Percentiles rank a stretch among this genome's conserved stretches.
phyloP scores from a whole-genome alignment of 2,797 vertebrate species.

The Chromobotia macracanthus region DNA sequence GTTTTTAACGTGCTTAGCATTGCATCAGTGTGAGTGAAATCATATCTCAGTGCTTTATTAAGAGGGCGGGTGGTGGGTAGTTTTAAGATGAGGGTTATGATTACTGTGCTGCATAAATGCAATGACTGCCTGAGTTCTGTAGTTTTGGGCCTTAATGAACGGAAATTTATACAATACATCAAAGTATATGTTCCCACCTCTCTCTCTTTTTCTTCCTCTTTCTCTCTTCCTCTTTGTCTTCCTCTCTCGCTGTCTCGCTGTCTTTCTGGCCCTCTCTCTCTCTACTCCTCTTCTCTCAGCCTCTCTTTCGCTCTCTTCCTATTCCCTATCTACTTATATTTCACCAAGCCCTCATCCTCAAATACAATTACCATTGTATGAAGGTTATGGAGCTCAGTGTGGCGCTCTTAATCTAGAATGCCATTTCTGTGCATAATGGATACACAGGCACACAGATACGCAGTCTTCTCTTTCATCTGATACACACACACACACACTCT shows the following conservation, averaged over 20 bases:
- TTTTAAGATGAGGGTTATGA: background rate
- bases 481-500: background rate
- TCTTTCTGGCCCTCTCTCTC: too few species aligned
- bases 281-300: too few species aligned
- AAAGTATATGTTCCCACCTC: slow-evolving; percentile 16
- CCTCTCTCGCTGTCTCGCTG: too few species aligned
- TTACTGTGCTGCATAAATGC: slow-evolving; percentile 6
- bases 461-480: background rate
- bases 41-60: background rate
- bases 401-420: slow-evolving; percentile 24
- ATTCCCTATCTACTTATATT: background rate
- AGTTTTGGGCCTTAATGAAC: slow-evolving; percentile 27
- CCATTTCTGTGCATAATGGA: slow-evolving; percentile 23
- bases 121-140: slow-evolving; percentile 4
- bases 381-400: too few species aligned
- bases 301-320: too few species aligned
- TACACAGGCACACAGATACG: background rate
- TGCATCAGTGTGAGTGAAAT: background rate
- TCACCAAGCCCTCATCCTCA: slow-evolving; percentile 7
- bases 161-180: slow-evolving; percentile 45
- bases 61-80: slow-evolving; percentile 9
- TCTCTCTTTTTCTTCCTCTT: slow-evolving; percentile 12
- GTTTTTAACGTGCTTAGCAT: background rate
- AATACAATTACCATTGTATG: slow-evolving; percentile 21
- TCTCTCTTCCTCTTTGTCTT: too few species aligned